Conservation (phyloP, 2,888 invertebrate species). For the Stenichneumon culpator region DNA sequence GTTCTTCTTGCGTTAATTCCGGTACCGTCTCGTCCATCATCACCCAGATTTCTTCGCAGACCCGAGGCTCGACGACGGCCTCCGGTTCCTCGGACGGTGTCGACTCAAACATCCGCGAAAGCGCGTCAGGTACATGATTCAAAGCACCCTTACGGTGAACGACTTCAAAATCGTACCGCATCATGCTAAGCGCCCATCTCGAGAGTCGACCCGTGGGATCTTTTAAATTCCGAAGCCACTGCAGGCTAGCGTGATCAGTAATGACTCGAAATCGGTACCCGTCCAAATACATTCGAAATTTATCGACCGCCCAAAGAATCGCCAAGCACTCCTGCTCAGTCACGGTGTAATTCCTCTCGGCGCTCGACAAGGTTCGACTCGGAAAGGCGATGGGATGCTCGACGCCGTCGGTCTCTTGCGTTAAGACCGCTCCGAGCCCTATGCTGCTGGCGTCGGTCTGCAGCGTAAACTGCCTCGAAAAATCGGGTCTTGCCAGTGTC, state of each 20-base stretch:
- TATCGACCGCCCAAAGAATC: conserved; percentile 68
- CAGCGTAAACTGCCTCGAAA: conserved; percentile 46
- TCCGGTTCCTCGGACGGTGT: background rate
- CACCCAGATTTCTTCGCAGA: background rate
- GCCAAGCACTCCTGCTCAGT: conserved; percentile 73
- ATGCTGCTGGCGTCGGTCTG: conserved; percentile 70
- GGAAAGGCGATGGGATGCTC: conserved; percentile 68
- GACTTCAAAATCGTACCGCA: conserved; percentile 54
- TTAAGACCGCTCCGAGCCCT: conserved; percentile 42
- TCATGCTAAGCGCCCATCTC: conserved; percentile 58
- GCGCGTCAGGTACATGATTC: conserved; percentile 57
- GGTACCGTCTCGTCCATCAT: background rate
- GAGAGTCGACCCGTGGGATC: conserved; percentile 65
- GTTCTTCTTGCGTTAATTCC: conserved; percentile 3
- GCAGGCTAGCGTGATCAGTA: conserved; percentile 72
- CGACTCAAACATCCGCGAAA: conserved; percentile 64
- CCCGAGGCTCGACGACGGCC: background rate
- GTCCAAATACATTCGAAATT: conserved; percentile 72
- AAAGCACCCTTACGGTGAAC: conserved; percentile 7
- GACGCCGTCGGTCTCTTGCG: conserved; percentile 33
- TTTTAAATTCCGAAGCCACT: conserved; percentile 71
- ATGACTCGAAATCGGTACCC: conserved; percentile 73
- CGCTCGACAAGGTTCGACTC: conserved; percentile 50
- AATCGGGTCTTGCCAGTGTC: conserved; percentile 39
- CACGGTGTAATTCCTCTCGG: conserved; percentile 63